phyloP scores from a whole-genome alignment of 2,797 vertebrate genomes.

The Cryptoprocta ferox region DNA sequence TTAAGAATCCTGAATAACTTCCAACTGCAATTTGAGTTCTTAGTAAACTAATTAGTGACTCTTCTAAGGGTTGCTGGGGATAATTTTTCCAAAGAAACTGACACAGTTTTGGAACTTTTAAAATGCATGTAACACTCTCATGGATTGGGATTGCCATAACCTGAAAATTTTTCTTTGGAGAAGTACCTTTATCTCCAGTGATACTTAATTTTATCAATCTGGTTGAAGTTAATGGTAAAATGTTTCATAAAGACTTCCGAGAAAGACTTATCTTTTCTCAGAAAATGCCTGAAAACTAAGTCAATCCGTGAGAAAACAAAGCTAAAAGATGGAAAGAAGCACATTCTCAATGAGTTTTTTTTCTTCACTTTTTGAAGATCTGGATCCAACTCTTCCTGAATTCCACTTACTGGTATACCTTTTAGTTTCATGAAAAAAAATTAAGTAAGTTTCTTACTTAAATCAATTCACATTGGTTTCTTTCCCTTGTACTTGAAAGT shows the following conservation, averaged over 20 bases:
- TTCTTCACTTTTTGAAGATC: neutral
- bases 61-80: neutral
- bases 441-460: neutral
- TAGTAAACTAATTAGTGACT: neutral
- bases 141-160: neutral
- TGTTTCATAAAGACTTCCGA: neutral
- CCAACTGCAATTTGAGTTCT: neutral
- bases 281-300: neutral
- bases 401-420: neutral
- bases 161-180: neutral
- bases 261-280: neutral
- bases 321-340: neutral
- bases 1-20: neutral
- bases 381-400: neutral
- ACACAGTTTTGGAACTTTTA: neutral
- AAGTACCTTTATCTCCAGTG: neutral
- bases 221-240: neutral
- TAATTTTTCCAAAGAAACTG: neutral
- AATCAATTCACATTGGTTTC: neutral
- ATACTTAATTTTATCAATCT: neutral
- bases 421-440: neutral
- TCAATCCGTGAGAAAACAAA: neutral
- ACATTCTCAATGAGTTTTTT: neutral
- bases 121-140: neutral
- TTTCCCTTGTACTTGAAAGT: constrained; percentile 8